phyloP scores from a whole-genome alignment of 2,113 vertebrate species.

The Ahaetulla prasina region DNA sequence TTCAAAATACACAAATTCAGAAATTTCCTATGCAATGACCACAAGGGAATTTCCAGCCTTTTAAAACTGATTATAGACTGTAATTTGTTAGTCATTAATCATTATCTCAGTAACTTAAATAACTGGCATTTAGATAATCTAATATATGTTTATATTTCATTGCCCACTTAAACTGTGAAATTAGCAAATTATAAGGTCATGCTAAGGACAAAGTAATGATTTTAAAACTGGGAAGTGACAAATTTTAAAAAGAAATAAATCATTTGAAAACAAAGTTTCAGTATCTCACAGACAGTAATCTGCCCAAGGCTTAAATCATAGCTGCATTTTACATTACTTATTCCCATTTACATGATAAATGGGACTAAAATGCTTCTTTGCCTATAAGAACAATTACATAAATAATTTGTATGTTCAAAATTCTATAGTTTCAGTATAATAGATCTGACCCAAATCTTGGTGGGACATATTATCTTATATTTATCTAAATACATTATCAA shows the following conservation, averaged over 20 bases:
- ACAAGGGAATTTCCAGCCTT: constrained; percentile 6
- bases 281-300: neutral
- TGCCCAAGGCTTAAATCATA: neutral
- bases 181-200: constrained; percentile 29
- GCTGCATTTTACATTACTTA: neutral
- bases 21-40: constrained; percentile 2
- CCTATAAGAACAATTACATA: neutral
- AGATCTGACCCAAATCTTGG: neutral
- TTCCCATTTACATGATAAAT: neutral
- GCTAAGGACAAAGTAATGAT: constrained; percentile 33
- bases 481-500: neutral
- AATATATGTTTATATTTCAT: constrained; percentile 29
- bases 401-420: neutral
- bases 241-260: constrained; percentile 14
- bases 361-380: neutral
- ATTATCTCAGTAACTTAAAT: constrained; percentile 29
- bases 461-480: neutral
- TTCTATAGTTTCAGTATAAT: neutral
- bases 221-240: constrained; percentile 5
- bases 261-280: constrained; percentile 16
- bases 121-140: constrained; percentile 16
- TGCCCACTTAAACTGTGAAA: constrained; percentile 30
- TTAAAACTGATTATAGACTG: constrained; percentile 30
- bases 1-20: constrained; percentile 1
- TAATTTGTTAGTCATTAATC: constrained; percentile 33